Evolutionary conservation across 2,888 invertebrate species (phyloP).

Genomic region (Lasioglossum figueresi): DNA sequence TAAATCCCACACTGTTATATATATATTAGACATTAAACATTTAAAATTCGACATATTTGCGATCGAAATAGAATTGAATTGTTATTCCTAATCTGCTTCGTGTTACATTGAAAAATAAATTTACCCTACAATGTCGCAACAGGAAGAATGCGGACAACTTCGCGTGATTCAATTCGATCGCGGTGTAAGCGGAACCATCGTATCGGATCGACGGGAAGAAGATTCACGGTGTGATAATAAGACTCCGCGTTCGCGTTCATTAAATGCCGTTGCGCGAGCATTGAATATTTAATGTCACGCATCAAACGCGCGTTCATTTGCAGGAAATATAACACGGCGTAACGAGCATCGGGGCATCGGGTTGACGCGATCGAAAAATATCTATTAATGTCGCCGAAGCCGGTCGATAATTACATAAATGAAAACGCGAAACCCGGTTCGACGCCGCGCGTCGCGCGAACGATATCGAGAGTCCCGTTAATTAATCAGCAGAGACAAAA

Average conservation of each 20-base stretch:
- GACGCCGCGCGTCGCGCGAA: neutral
- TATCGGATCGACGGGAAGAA: neutral
- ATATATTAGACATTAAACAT: too few relatives aligned
- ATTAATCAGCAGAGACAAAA: slow-evolving; percentile 2
- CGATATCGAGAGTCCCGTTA: slow-evolving; percentile 2
- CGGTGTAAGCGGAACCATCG: neutral
- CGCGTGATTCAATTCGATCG: neutral
- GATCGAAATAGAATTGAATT: too few relatives aligned
- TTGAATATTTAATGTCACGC: slow-evolving; percentile 10
- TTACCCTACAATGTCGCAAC: neutral
- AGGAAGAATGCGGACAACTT: neutral
- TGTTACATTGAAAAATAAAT: too few relatives aligned
- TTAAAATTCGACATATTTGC: too few relatives aligned
- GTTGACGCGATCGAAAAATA: neutral
- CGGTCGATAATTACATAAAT: slow-evolving; percentile 5
- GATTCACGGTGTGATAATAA: neutral
- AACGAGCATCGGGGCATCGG: neutral
- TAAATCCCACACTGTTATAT: too few relatives aligned
- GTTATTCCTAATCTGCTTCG: too few relatives aligned
- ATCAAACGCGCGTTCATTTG: slow-evolving; percentile 4
- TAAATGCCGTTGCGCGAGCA: neutral
- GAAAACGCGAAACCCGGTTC: neutral
- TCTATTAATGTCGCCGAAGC: neutral
- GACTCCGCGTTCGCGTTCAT: neutral
- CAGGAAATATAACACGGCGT: slow-evolving; percentile 4